Evolutionary conservation across 30 jellyfish, hydroid and myxozoan species (phyloP), one percentile per base, ranked within the genome.

Genomic region (Rhopilema esculentum): DNA sequence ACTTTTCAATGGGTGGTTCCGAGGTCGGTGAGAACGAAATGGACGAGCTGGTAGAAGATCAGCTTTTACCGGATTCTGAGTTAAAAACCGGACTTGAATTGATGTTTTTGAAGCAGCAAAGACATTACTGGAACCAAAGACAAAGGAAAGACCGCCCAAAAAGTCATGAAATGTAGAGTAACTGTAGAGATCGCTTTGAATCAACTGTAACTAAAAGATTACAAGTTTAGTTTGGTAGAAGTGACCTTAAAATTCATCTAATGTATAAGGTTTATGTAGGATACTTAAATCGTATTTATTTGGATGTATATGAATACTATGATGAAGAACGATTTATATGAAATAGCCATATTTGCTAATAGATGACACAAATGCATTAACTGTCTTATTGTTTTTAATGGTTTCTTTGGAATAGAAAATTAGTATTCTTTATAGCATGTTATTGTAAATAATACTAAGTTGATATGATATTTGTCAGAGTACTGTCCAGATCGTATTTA

Each of bases 111-210:
- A 92, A 92, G 33, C 98, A 92, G 40, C 98, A 92, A 65, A 86
- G 98, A 84, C 98, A 92, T 68, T 92, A 92, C 61, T 92, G 98
- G 98, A 92, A 88, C 73, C 98, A 92, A 31, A 61, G 84, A 62
- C 85, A 80, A 50, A 69, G 89, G 73, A 85, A 66, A 22, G 92
- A 86, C 8, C 83, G 92, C 53, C 51, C 87, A 17, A 72, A 81
- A 27, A 48, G 49, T 21, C 88, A 79, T 53, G 89, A 87, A 25
- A 66, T 82, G 91, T 82, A 82, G 66, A 82, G 12, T 40, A 40
- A n/a, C n/a, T n/a, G n/a, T n/a, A n/a, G 12, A 40, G 57, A 40
- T 12, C 57, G 57, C 57, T 40, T 40, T 12, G 12, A 40, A 40
- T 2, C 12, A 12, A 40, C 57, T 40, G 6, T 40, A 40, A 40